These are phyloP conservation scores for Chaetophractus vellerosus DNA, from an alignment of 2,797 vertebrate species.

Conservation along the genomic window DNA sequence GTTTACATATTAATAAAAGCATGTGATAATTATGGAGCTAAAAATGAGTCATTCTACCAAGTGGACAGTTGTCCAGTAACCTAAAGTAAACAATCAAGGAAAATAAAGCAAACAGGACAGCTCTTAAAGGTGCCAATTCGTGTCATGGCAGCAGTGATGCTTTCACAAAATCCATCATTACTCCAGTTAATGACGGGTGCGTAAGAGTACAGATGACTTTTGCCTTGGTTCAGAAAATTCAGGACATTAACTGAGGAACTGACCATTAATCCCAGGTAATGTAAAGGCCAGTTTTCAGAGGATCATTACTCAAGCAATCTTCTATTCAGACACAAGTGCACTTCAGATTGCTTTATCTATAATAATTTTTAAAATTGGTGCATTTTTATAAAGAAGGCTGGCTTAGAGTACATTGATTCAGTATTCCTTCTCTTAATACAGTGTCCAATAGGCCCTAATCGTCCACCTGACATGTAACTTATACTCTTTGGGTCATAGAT, in stretches of 20 bases:
- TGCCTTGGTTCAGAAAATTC: conserved; percentile 67
- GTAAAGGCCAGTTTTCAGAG: conserved; percentile 46
- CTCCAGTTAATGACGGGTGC: conserved; percentile 64
- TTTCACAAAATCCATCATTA: conserved; percentile 72
- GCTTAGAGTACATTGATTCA: neutral
- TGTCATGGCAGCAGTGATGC: conserved; percentile 21
- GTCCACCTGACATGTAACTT: neutral
- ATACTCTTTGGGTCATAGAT: neutral
- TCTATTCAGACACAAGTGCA: conserved; percentile 25
- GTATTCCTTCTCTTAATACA: conserved; percentile 9
- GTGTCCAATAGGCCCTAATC: neutral
- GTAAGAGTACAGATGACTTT: conserved; percentile 55
- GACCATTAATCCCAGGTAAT: conserved; percentile 77
- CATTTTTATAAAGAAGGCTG: conserved; percentile 19
- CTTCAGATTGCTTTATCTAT: neutral
- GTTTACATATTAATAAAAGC: neutral
- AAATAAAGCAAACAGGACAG: conserved; percentile 23
- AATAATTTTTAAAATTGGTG: neutral
- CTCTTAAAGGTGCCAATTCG: neutral
- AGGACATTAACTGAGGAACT: conserved; percentile 60
- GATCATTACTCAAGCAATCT: conserved; percentile 77
- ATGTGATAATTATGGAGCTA: neutral
- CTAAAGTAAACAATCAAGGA: conserved; percentile 63
- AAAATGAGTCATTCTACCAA: conserved; percentile 53
- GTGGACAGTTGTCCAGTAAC: neutral